Conservation (phyloP, 2,113 vertebrate genomes). For the Ptilorrhoa leucosticta region DNA sequence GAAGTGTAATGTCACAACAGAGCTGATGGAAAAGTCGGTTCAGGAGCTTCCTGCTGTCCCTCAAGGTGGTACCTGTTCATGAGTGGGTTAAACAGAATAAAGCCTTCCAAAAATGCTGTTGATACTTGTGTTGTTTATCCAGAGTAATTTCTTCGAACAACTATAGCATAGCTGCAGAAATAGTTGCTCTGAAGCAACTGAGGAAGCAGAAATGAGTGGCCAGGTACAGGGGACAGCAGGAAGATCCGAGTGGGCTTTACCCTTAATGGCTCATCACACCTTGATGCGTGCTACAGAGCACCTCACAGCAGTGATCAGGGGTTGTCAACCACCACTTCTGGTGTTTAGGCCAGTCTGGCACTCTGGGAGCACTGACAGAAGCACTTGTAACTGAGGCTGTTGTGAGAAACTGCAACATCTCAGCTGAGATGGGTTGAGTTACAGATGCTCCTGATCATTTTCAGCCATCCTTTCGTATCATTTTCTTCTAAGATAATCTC, state of each 20-base stretch:
- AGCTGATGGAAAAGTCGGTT: background rate
- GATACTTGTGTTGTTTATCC: background rate
- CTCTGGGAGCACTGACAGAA: background rate
- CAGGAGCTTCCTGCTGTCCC: background rate
- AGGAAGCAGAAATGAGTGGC: background rate
- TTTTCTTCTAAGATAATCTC: background rate
- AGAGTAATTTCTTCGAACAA: background rate
- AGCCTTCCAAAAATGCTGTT: background rate
- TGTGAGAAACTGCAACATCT: background rate
- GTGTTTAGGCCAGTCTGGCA: background rate
- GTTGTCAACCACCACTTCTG: background rate
- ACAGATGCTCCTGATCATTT: background rate
- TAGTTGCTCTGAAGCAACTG: background rate
- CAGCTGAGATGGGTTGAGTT: background rate
- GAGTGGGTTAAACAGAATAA: background rate
- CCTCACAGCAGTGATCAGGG: background rate
- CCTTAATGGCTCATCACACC: background rate
- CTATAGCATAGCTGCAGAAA: background rate
- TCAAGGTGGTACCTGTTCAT: background rate
- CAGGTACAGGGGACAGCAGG: background rate
- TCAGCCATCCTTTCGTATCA: background rate
- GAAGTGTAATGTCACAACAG: background rate
- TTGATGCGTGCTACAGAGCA: background rate
- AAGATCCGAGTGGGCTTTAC: background rate
- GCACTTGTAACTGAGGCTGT: background rate